Conservation (phyloP, 2,113 vertebrate species). For the Calyptomena viridis region DNA sequence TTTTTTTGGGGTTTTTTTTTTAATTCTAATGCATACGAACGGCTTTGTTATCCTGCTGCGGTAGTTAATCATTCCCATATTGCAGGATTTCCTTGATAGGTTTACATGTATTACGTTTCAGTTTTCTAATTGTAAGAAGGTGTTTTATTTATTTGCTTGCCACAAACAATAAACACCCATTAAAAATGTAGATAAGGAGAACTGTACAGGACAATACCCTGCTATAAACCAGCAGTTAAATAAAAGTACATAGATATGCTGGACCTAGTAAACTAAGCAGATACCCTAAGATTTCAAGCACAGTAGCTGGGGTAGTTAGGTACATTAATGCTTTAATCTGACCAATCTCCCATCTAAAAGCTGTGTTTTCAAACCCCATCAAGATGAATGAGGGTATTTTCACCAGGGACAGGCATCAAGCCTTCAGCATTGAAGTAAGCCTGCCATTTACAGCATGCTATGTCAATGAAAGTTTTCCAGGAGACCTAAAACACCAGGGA, state of each 20-base stretch:
- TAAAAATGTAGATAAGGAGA: constrained; percentile 28
- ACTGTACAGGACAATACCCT: not conserved
- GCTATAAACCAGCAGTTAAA: constrained; percentile 20
- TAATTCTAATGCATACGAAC: not conserved
- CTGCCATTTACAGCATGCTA: not conserved
- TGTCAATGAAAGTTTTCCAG: not conserved
- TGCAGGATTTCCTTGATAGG: constrained; percentile 30
- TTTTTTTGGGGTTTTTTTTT: not conserved
- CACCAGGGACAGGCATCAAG: not conserved
- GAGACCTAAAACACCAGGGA: not conserved
- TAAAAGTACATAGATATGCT: not conserved
- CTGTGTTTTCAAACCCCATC: not conserved
- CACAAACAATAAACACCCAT: constrained; percentile 60
- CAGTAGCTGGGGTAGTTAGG: not conserved
- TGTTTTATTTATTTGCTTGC: constrained; percentile 58
- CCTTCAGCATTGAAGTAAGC: not conserved
- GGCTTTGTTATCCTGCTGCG: not conserved
- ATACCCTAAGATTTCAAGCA: not conserved
- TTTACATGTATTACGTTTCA: constrained; percentile 53
- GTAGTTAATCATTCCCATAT: constrained; percentile 52
- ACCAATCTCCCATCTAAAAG: not conserved
- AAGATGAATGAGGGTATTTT: not conserved
- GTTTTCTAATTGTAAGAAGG: constrained; percentile 13
- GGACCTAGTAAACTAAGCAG: not conserved
- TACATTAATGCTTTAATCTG: not conserved